These are phyloP conservation scores for Zaprionus ornatus DNA, from an alignment of 1,140 invertebrate species.

Conservation along the genomic window DNA sequence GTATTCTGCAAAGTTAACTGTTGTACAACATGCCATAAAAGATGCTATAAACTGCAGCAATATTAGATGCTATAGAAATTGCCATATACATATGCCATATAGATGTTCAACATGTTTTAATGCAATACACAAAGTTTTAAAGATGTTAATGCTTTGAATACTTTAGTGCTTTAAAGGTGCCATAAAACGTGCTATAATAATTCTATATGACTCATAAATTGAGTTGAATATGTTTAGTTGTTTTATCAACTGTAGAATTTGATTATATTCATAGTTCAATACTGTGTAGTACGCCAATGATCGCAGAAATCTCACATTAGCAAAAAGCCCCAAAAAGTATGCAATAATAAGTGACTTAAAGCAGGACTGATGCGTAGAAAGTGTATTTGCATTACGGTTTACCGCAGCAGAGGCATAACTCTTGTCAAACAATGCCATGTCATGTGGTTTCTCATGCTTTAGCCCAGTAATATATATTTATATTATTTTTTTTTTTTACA, in stretches of 20 bases:
- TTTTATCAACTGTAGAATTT: background rate
- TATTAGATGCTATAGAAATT: background rate
- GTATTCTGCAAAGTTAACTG: background rate
- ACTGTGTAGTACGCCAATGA: too few relatives aligned
- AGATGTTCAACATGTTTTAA: too few relatives aligned
- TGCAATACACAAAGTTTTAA: background rate
- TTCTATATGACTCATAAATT: background rate
- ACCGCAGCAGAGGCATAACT: background rate
- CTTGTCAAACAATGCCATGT: background rate
- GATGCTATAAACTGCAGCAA: background rate
- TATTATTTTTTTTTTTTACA: background rate
- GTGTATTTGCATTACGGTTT: background rate
- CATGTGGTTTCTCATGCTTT: background rate
- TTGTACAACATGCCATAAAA: background rate
- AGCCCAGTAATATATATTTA: background rate
- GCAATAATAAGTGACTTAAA: background rate
- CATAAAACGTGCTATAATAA: background rate
- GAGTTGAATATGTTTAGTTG: background rate
- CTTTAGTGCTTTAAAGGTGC: background rate
- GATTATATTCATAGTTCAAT: too few relatives aligned
- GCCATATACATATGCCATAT: background rate
- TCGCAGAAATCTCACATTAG: too few relatives aligned
- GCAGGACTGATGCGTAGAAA: background rate
- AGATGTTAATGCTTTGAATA: background rate
- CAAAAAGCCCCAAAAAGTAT: background rate